These are phyloP conservation scores for Bufotes viridis DNA, from an alignment of 2,797 vertebrate species.

Conservation along the genomic window DNA sequence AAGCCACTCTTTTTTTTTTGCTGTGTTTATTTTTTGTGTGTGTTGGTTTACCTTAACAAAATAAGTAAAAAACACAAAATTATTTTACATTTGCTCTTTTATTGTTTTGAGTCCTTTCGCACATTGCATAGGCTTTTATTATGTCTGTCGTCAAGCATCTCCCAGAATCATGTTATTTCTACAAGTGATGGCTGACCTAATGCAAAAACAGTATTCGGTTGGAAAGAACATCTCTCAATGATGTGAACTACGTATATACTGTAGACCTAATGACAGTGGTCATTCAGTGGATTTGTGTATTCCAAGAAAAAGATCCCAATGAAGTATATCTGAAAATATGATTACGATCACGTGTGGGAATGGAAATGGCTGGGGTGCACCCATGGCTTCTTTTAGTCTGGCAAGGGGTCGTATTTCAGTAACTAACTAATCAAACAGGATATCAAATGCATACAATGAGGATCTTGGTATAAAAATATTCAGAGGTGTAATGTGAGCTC, in stretches of 20 bases:
- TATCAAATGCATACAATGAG: neutral
- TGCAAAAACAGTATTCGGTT: neutral
- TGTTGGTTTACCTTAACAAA: neutral
- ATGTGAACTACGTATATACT: neutral
- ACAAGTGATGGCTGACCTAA: neutral
- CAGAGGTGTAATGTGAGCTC: neutral
- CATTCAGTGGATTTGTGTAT: neutral
- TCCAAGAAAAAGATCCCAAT: slow-evolving; percentile 3
- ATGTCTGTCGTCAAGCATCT: slow-evolving; percentile 9
- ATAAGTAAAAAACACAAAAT: neutral
- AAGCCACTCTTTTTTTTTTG: no score
- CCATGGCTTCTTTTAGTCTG: neutral
- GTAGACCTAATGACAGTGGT: slow-evolving; percentile 11
- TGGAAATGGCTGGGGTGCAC: neutral
- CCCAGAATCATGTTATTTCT: slow-evolving; percentile 2
- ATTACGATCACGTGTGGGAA: neutral
- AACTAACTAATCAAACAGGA: neutral
- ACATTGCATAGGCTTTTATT: slow-evolving; percentile 30
- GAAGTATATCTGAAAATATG: neutral
- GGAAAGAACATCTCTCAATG: neutral
- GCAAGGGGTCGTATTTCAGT: no score
- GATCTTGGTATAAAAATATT: neutral
- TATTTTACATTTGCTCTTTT: neutral
- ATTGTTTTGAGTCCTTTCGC: slow-evolving; percentile 30
- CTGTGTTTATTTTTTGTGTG: no score